phyloP scores from a whole-genome alignment of 2,888 invertebrate genomes.

The Lepidonotus clava region DNA sequence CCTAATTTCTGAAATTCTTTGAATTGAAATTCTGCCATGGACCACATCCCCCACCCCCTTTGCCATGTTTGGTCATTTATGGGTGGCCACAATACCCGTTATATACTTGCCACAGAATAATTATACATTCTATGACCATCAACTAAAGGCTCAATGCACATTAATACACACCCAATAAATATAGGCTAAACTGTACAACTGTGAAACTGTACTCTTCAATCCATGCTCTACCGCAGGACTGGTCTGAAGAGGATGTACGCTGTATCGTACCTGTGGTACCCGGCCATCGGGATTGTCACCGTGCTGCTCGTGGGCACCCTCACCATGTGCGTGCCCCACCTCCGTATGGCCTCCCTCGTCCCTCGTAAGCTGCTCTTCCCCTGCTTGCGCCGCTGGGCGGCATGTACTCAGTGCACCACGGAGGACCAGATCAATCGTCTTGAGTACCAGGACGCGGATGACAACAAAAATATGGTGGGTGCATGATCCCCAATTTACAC shows the following conservation, averaged over 20 bases:
- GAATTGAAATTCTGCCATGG: too few relatives aligned
- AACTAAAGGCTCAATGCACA: background rate
- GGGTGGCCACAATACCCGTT: too few relatives aligned
- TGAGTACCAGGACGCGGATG: background rate
- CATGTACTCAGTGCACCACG: background rate
- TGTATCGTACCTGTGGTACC: constrained; percentile 69
- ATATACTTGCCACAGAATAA: too few relatives aligned
- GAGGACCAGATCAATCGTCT: background rate
- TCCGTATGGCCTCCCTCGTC: constrained; percentile 5
- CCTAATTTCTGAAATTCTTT: too few relatives aligned
- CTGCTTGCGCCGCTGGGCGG: constrained; percentile 2
- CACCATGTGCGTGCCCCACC: constrained; percentile 67
- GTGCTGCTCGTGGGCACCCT: constrained; percentile 63
- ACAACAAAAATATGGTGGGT: constrained; percentile 18
- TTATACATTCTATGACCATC: background rate
- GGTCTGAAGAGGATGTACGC: constrained; percentile 64
- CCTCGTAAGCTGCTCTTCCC: constrained; percentile 29
- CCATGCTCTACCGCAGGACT: constrained; percentile 57
- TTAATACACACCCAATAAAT: background rate
- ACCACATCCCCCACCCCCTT: too few relatives aligned
- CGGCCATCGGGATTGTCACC: constrained; percentile 65
- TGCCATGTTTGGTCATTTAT: too few relatives aligned
- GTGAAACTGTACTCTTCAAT: too few relatives aligned
- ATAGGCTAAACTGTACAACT: background rate
- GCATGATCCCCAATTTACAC: background rate